Conservation (phyloP, 2,113 vertebrate species). For the Actenoides lindsayi region DNA sequence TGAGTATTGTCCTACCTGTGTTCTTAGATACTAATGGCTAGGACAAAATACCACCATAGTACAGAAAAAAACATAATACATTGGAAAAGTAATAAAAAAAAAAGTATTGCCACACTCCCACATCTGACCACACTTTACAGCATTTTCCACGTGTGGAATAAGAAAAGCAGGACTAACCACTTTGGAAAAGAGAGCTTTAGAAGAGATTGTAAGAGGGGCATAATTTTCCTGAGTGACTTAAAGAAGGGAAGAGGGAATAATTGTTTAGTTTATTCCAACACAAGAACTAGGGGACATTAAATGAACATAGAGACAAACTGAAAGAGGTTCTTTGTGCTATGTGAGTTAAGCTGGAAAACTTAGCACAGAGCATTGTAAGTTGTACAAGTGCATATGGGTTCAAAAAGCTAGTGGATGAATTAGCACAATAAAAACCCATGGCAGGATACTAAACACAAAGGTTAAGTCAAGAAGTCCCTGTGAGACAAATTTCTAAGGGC, state of each 20-base stretch:
- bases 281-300: neutral
- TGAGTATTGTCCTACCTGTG: neutral
- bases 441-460: neutral
- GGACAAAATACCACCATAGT: neutral
- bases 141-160: neutral
- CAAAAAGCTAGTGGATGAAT: neutral
- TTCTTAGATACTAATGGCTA: neutral
- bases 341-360: neutral
- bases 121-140: neutral
- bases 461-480: neutral
- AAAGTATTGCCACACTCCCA: neutral
- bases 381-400: neutral
- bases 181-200: neutral
- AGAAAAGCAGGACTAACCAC: neutral
- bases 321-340: neutral
- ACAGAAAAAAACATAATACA: neutral
- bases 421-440: neutral
- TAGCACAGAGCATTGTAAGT: neutral
- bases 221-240: neutral
- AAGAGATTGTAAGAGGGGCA: neutral
- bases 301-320: neutral
- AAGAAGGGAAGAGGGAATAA: neutral
- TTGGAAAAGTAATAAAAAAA: neutral
- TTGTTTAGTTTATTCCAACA: neutral
- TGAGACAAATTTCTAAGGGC: neutral